Base-by-base conservation (phyloP, 2,888 invertebrate species). In the Gnatocerus cornutus region DNA sequence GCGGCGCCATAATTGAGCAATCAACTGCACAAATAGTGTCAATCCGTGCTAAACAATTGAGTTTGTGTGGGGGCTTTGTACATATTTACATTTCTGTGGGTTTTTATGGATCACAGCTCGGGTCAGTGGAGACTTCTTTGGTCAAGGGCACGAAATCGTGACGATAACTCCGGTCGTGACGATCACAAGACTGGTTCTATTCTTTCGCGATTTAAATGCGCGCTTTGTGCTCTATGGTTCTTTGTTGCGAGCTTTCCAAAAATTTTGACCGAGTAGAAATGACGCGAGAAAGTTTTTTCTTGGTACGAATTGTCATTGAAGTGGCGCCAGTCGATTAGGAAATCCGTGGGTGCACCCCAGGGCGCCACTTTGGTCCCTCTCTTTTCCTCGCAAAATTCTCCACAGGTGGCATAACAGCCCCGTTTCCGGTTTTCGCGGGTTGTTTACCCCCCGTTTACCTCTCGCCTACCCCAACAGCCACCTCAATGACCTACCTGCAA, bases 401-500 rank as follows among this genome's bases (percentile, higher is more conserved):
- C n/a, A 33, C 33, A 33, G 6, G n/a, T 33, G n/a, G 2, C 41
- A 41, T 41, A 41, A 41, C 7, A 12, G 6, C 41, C 7, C 41
- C n/a, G 10, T 41, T 41, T 41, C 41, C 41, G 7, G 41, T n/a
- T n/a, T 4, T 33, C 45, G 4, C 10, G 10, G 3, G 7, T 48
- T 69, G 66, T 77, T 75, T 74, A 73, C 74, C 77, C 4, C 30
- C 21, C 29, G 37, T n/a, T 37, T 37, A 37, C 21, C 21, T 21
- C 2, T 33, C 33, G n/a, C 41, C 41, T 41, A 13, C 13, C 41
- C 41, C 41, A 41, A 41, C 33, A 33, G n/a, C 41, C 41, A 41
- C 13, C 41, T 10, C 3, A 10, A n/a, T n/a, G n/a, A 33, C 33
- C 46, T 43, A 66, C 66, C 66, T 66, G 41, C 53, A 9, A 29